phyloP scores from a whole-genome alignment of 2,113 vertebrate genomes.

The Elephas maximus region DNA sequence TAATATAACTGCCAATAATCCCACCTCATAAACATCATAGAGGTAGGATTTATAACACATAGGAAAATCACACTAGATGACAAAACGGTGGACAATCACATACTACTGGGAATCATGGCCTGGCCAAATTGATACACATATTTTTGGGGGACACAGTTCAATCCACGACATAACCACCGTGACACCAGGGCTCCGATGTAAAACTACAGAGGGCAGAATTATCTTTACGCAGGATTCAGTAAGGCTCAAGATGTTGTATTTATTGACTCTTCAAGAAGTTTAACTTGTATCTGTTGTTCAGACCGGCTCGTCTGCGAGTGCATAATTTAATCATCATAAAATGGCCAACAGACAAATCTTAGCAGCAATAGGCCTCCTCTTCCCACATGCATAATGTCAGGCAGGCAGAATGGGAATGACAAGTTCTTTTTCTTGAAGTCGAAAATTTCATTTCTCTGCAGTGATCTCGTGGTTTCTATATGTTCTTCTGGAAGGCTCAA shows the following conservation, averaged over 20 bases:
- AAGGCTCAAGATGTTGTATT: neutral
- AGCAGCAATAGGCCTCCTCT: neutral
- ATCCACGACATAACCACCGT: no score
- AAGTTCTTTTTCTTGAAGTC: neutral
- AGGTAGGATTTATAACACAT: no score
- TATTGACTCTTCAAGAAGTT: neutral
- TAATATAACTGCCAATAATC: no score
- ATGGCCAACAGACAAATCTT: no score
- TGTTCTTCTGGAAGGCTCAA: neutral
- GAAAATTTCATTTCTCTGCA: neutral
- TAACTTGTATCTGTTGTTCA: slow-evolving; percentile 6
- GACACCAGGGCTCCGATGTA: neutral
- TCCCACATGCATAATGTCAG: no score
- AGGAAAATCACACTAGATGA: no score
- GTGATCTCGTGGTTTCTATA: rapidly evolving
- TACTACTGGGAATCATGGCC: no score
- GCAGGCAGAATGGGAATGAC: no score
- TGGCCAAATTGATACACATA: no score
- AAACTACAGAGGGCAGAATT: neutral
- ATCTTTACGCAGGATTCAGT: neutral
- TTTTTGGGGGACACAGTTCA: no score
- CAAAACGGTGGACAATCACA: no score
- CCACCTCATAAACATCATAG: no score
- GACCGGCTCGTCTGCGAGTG: neutral
- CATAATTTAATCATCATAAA: neutral